phyloP scores from a whole-genome alignment of 2,888 invertebrate genomes.

The Erpobdella octoculata region DNA sequence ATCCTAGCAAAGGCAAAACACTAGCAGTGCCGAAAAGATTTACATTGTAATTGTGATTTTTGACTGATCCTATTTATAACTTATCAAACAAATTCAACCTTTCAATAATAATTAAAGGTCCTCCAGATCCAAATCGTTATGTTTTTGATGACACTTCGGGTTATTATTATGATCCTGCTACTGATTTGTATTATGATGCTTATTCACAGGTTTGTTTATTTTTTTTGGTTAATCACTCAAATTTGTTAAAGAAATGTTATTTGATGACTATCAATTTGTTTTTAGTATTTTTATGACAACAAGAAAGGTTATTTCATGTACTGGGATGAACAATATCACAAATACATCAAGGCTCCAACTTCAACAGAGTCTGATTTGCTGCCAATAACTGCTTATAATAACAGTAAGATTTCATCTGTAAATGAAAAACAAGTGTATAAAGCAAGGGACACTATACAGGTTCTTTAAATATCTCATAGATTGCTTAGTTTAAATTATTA shows the following conservation, averaged over 20 bases:
- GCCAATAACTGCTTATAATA: no score
- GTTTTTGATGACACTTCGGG: conserved; percentile 32
- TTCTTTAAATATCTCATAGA: no score
- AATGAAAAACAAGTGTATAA: no score
- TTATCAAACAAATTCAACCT: no score
- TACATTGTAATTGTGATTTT: no score
- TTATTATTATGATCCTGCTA: conserved; percentile 49
- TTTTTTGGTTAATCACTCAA: background rate
- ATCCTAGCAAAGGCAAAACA: no score
- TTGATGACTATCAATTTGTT: background rate
- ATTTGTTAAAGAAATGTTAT: background rate
- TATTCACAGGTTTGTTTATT: conserved; percentile 60
- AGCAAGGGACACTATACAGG: conserved; percentile 14
- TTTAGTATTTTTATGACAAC: conserved; percentile 28
- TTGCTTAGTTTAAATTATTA: no score
- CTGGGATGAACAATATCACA: conserved; percentile 11
- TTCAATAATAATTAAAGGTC: no score
- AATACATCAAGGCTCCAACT: conserved; percentile 12
- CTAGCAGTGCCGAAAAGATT: no score
- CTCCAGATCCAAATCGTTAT: conserved; percentile 26
- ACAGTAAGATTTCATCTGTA: no score
- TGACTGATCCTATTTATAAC: no score
- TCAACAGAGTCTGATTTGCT: background rate
- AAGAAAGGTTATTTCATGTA: conserved; percentile 20
- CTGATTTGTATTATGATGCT: conserved; percentile 90